Evolutionary conservation across 1,140 invertebrate species (phyloP), one percentile per base, ranked within the genome.

Genomic region (Acyrthosiphon pisum): DNA sequence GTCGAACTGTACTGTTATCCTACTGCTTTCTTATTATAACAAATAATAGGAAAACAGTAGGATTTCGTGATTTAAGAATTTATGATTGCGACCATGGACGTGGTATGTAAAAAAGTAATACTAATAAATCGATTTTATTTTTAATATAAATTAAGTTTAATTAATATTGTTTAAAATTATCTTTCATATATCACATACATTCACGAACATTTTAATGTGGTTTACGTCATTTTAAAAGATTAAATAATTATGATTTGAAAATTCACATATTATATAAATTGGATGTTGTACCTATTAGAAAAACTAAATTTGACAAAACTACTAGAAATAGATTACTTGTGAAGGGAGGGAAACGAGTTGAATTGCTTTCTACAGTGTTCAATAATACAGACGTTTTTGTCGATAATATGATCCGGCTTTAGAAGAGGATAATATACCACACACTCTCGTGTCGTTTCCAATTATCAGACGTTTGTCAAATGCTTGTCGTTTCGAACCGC

Each of bases 351-450:
- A 89, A 89, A 41, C 22, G 50, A 53, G 9, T 56, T 30, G 48
- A 53, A 89, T 89, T 56, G 48, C n/a, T 89, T 53, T 44, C 20
- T 26, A 37, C 3, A 87, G 86, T 37, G 56, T 68, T 44, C 50
- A 90, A 90, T 90, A 91, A 76, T 76, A 53, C 2, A 53, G 48
- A 93, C 35, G 76, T 86, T 93, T 81, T 37, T 6, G 76, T 50
- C 48, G 48, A 92, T 92, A 92, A 92, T 83, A 50, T 50, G 44
- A 93, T 93, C 91, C 91, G 91, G 91, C 81, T 93, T 93, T 86
- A 26, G 81, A 56, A 86, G 81, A 93, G 76, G 81, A 84, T 86
- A 56, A 86, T 83, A 50, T 84, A 56, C 22, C 48, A 50, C 26
- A 37, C 35, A 84, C 35, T 86, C 6, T 83, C 91, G 81, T 83